Evolutionary conservation across 2,888 invertebrate species (phyloP), one percentile per base, ranked within the genome.

Genomic region (Heliconius charithonia): DNA sequence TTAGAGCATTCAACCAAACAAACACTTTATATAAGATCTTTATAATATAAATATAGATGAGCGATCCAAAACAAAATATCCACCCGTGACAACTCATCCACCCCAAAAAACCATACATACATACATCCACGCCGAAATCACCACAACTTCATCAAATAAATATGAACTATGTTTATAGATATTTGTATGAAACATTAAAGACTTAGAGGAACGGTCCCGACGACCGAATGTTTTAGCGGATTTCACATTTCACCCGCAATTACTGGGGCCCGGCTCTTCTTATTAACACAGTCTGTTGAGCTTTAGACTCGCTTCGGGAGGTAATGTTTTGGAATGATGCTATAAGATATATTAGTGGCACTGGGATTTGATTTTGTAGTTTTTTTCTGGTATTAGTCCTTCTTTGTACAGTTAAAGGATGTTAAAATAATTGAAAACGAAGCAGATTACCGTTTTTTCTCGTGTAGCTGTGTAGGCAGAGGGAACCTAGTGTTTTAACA

Each of bases 81-180:
- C 2, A 1, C n/a, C 81, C 82, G 82, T 85, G 56, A 82, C 76
- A 82, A 81, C 37, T 22, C 74, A 71, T 82, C 79, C 82, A 80
- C 82, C 79, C 78, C 80, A 79, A 85, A 74, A 84, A 65, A 79
- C 65, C 77, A 0, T 78, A 65, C 80, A 79, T 71, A 80, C 76
- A 29, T 29, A 29, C 29, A 76, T 77, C 78, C 71, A 69, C 84
- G 83, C 67, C 83, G 83, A 84, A 86, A 86, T 86, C 86, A 84
- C 84, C 84, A 81, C 84, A 81, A 84, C 84, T 86, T 86, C 84
- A 85, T 85, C 85, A 85, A 86, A 86, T 85, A 86, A 87, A 86
- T 84, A 83, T 78, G 82, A 83, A 82, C 75, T 81, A 65, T 72
- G 83, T 85, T 83, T 84, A 83, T 37, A 37, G 37, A 10, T 83